phyloP scores from a whole-genome alignment of 2,113 vertebrate species.

The Alligator sinensis region DNA sequence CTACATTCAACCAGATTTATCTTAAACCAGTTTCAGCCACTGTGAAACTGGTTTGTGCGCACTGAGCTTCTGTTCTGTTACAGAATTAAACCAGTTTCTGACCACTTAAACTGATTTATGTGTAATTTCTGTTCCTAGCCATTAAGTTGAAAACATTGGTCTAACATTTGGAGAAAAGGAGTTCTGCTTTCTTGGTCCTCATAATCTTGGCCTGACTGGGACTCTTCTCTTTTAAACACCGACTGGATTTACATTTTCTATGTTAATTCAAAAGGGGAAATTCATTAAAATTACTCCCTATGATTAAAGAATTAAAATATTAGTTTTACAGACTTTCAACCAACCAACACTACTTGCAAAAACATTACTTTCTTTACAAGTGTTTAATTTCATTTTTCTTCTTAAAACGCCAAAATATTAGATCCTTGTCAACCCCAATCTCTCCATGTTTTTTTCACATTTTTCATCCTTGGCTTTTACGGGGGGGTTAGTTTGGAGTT shows the following conservation, averaged over 20 bases:
- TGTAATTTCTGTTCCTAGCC: too few relatives aligned
- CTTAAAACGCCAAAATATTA: background rate
- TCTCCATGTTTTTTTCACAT: too few relatives aligned
- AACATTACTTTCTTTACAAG: background rate
- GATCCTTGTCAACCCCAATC: background rate
- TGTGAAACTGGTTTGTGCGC: too few relatives aligned
- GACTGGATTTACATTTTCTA: background rate
- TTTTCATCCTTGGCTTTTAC: background rate
- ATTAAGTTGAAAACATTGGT: background rate
- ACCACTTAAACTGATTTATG: too few relatives aligned
- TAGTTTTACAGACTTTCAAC: background rate
- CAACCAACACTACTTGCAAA: background rate
- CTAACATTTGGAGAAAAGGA: slow-evolving; percentile 5
- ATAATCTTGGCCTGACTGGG: background rate
- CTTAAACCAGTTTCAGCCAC: too few relatives aligned
- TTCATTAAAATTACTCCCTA: background rate
- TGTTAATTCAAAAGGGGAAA: background rate
- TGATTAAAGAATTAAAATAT: background rate
- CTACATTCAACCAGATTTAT: too few relatives aligned
- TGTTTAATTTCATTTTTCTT: background rate
- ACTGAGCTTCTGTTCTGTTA: too few relatives aligned
- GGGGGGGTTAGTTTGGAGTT: background rate
- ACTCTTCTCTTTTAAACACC: background rate
- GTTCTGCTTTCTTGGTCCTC: background rate
- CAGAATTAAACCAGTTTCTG: too few relatives aligned